These are phyloP conservation scores for Cydia fagiglandana DNA, from an alignment of 1,140 invertebrate species.

Conservation along the genomic window DNA sequence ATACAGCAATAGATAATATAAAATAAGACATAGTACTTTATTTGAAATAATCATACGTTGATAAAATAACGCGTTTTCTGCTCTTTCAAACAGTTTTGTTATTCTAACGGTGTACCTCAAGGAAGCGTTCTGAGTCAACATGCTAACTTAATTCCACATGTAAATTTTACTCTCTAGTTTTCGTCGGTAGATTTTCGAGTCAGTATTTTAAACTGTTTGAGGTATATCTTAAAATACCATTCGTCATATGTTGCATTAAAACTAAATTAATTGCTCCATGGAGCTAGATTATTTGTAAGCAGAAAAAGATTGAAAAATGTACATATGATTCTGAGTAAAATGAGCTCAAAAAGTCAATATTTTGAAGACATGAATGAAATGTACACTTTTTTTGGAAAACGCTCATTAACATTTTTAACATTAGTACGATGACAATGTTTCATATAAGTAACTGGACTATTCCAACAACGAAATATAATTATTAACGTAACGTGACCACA, in stretches of 20 bases:
- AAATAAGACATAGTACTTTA: neutral
- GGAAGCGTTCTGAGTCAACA: conserved; percentile 50
- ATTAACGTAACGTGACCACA: no score
- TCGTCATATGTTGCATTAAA: neutral
- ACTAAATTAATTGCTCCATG: no score
- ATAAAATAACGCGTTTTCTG: conserved; percentile 11
- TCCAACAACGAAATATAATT: no score
- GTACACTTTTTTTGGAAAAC: no score
- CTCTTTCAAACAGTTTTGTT: conserved; percentile 46
- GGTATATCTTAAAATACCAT: neutral
- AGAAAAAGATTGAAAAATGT: no score
- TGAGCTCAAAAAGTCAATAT: no score
- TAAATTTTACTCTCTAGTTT: conserved; percentile 10
- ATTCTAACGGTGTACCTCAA: conserved; percentile 49
- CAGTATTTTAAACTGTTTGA: neutral
- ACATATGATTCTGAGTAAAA: no score
- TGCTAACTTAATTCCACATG: conserved; percentile 15
- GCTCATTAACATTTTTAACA: no score
- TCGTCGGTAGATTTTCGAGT: conserved; percentile 2
- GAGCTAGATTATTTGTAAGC: no score
- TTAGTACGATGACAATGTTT: no score
- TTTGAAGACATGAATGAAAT: no score
- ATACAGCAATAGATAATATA: neutral
- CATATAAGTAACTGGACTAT: no score
- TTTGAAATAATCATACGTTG: neutral